Base-by-base conservation (phyloP, 2,888 invertebrate species). In the Sycophila texana region DNA sequence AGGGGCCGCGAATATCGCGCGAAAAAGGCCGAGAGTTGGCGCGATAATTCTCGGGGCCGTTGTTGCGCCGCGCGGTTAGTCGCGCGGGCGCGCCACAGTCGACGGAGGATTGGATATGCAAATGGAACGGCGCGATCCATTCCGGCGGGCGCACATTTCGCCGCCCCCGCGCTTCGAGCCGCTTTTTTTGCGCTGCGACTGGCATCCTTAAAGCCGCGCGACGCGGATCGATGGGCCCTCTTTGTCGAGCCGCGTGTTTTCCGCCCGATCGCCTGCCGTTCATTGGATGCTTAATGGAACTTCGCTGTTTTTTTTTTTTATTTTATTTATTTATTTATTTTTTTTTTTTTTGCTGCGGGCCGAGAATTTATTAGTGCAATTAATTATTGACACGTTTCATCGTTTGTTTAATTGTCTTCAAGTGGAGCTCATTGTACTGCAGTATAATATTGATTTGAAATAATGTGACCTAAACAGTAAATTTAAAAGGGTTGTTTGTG, bases 101-200 rank as follows among this genome's bases (percentile, higher is more conserved):
- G 53, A n/a, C n/a, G 14, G 14, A 4, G 65, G 65, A 77, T 77
- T 77, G 71, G 77, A 71, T 71, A 77, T 76, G 76, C 58, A 77
- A 77, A 71, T 71, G 58, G 53, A 49, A 30, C 58, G 63, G 55
- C 51, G 39, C 63, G 61, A 77, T 77, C 71, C 58, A 71, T 77
- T 77, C 71, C 65, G 26, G 26, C 26, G 26, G 26, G 26, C 26
- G 26, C 26, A 30, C 10, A 13, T 13, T 4, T 16, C 61, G n/a
- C 16, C n/a, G 57, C 18, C 4, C n/a, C n/a, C n/a, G n/a, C 5
- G 30, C 18, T 58, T 26, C 26, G 26, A 26, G 58, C 5, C 18
- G 20, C 3, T 20, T 58, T 58, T 18, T 58, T 20, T n/a, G 18
- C 20, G 58, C 12, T 2, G 22, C n/a, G 22, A 22, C 10, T 14